These are phyloP conservation scores for Geotrypetes seraphini DNA, from an alignment of 2,797 vertebrate species.

Conservation along the genomic window DNA sequence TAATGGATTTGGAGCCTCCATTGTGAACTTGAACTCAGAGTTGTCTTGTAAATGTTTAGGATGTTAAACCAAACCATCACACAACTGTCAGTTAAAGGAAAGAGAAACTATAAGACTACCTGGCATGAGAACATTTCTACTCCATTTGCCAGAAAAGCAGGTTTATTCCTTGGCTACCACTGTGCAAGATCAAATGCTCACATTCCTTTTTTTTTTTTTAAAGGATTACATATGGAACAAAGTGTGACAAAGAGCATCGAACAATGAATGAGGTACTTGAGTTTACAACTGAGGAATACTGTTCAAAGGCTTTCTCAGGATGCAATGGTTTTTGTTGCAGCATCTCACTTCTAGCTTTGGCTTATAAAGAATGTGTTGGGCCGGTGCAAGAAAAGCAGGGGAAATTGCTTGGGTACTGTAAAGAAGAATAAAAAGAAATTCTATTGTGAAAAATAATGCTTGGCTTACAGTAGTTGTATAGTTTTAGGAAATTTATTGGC, in stretches of 20 bases:
- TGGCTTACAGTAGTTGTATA: too few species aligned
- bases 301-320: too few species aligned
- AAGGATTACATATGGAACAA: constrained; percentile 13
- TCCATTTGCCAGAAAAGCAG: neutral
- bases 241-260: neutral
- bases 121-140: constrained; percentile 18
- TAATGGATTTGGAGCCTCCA: constrained; percentile 20
- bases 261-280: neutral
- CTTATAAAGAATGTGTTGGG: too few species aligned
- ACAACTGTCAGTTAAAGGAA: constrained; percentile 1
- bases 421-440: rapidly evolving
- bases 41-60: neutral
- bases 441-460: neutral
- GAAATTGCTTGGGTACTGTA: too few species aligned
- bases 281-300: neutral
- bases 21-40: neutral
- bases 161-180: constrained; percentile 21
- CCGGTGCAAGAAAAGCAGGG: too few species aligned
- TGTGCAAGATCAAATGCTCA: constrained; percentile 11
- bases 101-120: constrained; percentile 22
- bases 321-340: too few species aligned
- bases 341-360: too few species aligned
- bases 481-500: too few species aligned
- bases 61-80: neutral
- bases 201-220: too few species aligned